A percentile compares a stretch with the other conserved stretches of the same genome.
phyloP scores from a whole-genome alignment of 1,140 invertebrate species.

The Charaxes varanes region DNA sequence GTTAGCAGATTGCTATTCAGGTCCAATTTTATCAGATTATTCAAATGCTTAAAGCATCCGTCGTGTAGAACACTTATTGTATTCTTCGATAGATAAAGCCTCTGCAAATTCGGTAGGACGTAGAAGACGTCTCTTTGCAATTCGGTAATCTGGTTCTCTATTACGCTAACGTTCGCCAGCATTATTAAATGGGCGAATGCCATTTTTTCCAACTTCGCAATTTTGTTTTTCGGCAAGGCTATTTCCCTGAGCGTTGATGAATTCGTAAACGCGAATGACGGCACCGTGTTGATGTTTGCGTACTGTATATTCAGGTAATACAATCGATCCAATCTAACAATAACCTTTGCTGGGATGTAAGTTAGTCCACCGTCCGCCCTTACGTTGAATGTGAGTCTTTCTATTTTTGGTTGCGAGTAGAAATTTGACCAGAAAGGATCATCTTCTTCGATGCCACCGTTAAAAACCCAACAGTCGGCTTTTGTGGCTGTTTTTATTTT shows the following conservation, averaged over 20 bases:
- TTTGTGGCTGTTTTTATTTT: conserved; percentile 62
- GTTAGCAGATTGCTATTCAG: conserved; percentile 81
- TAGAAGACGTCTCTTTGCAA: conserved; percentile 83
- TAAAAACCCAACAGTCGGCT: conserved; percentile 80
- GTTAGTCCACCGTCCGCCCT: conserved; percentile 78
- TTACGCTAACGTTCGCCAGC: conserved; percentile 79
- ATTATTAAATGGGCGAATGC: conserved; percentile 81
- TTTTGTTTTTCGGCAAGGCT: conserved; percentile 79
- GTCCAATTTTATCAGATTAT: conserved; percentile 79
- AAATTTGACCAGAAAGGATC: conserved; percentile 83
- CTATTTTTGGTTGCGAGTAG: conserved; percentile 79
- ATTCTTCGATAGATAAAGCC: conserved; percentile 81
- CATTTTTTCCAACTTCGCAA: conserved; percentile 77
- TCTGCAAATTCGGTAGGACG: conserved; percentile 79
- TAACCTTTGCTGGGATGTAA: conserved; percentile 80
- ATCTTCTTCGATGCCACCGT: conserved; percentile 76
- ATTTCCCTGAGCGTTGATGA: conserved; percentile 80
- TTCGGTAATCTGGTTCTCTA: conserved; percentile 82
- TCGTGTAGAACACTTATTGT: conserved; percentile 83
- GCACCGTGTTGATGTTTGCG: conserved; percentile 80
- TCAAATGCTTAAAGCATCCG: conserved; percentile 81
- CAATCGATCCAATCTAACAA: conserved; percentile 79
- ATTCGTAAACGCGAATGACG: conserved; percentile 83
- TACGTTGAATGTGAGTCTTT: conserved; percentile 81
- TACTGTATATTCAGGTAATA: conserved; percentile 81